Percentiles rank a stretch among this genome's conserved stretches.
phyloP scores from a whole-genome alignment of 2,888 invertebrate species.

The Xiphydria camelus region DNA sequence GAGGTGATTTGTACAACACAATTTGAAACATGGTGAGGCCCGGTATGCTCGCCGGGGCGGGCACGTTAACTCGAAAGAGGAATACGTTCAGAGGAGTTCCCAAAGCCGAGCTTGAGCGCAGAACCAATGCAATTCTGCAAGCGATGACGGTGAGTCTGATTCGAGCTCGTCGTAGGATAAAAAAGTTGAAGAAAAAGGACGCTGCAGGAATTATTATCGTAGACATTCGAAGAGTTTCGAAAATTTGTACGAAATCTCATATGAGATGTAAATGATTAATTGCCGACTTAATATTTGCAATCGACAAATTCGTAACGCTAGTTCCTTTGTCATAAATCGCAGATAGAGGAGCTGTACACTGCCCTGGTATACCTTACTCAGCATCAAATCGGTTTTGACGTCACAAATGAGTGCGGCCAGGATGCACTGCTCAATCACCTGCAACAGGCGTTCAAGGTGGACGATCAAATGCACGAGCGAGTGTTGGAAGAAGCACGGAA shows the following conservation, averaged over 20 bases:
- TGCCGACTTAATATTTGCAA: conserved; percentile 12
- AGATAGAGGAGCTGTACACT: conserved; percentile 86
- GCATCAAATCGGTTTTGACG: conserved; percentile 82
- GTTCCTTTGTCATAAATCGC: no score
- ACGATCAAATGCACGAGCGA: conserved; percentile 74
- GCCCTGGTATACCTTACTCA: conserved; percentile 82
- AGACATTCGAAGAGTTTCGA: background rate
- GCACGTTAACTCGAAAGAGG: conserved; percentile 59
- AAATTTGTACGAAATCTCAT: conserved; percentile 5
- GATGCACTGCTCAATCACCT: conserved; percentile 73
- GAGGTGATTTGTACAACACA: no score
- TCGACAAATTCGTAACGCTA: conserved; percentile 15
- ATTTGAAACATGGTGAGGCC: conserved; percentile 41
- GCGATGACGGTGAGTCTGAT: conserved; percentile 82
- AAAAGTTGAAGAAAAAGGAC: no score
- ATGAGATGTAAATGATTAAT: conserved; percentile 9
- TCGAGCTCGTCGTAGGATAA: no score
- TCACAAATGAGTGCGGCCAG: conserved; percentile 70
- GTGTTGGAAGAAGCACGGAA: conserved; percentile 72
- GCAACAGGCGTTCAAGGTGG: conserved; percentile 80
- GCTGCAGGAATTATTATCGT: no score
- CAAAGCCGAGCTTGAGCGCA: conserved; percentile 73
- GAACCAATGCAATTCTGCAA: conserved; percentile 74
- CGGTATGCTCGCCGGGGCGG: conserved; percentile 57
- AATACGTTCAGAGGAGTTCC: conserved; percentile 77